Evolutionary conservation across 2,888 invertebrate species (phyloP), one percentile per base, ranked within the genome.

Genomic region (Ormyrus thymus): DNA sequence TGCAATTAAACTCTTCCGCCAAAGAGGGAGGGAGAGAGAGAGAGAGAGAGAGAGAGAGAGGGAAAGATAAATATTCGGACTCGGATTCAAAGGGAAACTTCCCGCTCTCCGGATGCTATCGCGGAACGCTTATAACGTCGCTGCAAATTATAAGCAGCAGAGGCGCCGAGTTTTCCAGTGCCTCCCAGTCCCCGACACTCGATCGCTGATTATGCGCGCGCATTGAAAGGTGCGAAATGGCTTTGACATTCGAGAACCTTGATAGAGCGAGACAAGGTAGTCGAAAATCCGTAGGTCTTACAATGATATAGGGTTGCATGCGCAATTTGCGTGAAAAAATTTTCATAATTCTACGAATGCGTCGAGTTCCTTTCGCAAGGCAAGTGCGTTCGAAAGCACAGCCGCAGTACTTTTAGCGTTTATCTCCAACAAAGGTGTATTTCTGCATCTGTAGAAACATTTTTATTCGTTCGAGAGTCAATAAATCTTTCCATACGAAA

Each of bases 161-260:
- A 51, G 51, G 59, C 29, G 51, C 53, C 29, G 29, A 29, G 66
- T 15, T 58, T 59, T 64, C 48, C 29, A 29, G 29, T 29, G 15
- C 58, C 43, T 58, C 64, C 59, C n/a, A n/a, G n/a, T n/a, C 43
- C n/a, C 45, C 55, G 46, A 48, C 59, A 48, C 61, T 53, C 55
- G 55, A 68, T 69, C 68, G 13, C 29, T 53, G 61, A 76, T 56
- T 55, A 76, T 55, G 53, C 29, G 29, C 29, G 29, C 29, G 29
- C 29, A 29, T 29, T 3, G 3, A 29, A 29, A 29, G 29, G 29
- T 3, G 29, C 29, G 29, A n/a, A 15, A 29, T 15, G 51, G 55
- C 55, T 76, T 76, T 69, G 76, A 70, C 64, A 73, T 55, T 73
- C 73, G 73, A 73, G 59, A 68, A 48, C 61, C 68, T 68, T 66